phyloP scores from a whole-genome alignment of 2,113 vertebrate species.

The Caracal caracal region DNA sequence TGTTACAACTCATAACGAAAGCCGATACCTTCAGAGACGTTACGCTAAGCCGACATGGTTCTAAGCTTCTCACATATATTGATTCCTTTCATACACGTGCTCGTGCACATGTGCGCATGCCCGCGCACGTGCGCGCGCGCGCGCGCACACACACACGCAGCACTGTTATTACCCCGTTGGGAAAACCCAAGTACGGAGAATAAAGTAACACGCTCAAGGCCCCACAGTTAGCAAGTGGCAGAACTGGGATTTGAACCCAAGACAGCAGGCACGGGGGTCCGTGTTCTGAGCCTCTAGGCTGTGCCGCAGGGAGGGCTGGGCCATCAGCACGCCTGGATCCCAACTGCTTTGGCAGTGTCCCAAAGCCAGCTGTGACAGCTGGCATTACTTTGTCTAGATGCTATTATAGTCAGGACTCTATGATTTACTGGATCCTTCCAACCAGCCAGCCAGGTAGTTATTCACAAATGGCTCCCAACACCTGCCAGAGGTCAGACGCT shows the following conservation, averaged over 20 bases:
- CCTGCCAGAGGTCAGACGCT: not conserved
- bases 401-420: not conserved
- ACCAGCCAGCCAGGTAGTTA: not conserved
- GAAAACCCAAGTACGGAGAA: not conserved
- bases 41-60: not conserved
- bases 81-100: not conserved
- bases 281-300: not conserved
- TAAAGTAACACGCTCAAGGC: not conserved
- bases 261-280: accelerated
- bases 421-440: too few relatives aligned
- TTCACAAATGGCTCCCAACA: not conserved
- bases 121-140: accelerated
- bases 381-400: not conserved
- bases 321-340: not conserved
- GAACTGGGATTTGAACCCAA: not conserved
- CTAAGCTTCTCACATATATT: not conserved
- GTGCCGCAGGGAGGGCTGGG: not conserved
- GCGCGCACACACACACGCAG: not conserved
- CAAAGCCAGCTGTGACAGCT: too few relatives aligned
- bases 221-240: not conserved
- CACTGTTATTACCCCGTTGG: not conserved
- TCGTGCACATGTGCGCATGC: too few relatives aligned
- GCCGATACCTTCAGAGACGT: not conserved
- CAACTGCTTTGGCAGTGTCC: not conserved
- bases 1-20: not conserved